These are phyloP conservation scores for Lordiphosa stackelbergi DNA, from an alignment of 1,140 invertebrate genomes.

Conservation along the genomic window DNA sequence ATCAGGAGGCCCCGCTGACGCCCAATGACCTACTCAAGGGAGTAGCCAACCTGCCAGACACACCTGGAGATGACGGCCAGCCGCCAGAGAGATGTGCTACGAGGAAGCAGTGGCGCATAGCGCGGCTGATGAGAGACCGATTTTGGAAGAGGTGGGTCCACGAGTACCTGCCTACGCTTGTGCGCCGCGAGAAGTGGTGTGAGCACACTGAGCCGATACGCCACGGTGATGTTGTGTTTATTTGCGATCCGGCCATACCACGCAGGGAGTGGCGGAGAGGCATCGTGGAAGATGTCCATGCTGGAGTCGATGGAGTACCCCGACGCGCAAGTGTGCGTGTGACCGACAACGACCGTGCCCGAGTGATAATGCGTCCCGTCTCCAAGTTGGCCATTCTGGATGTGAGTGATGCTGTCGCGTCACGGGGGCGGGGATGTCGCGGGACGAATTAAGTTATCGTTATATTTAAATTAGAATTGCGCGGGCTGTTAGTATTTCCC, in stretches of 20 bases:
- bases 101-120: slow-evolving; percentile 25
- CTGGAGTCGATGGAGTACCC: too few species aligned
- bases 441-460: too few species aligned
- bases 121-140: slow-evolving; percentile 8
- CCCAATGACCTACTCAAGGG: slow-evolving; percentile 5
- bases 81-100: not conserved
- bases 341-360: not conserved
- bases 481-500: too few species aligned
- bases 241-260: slow-evolving; percentile 5
- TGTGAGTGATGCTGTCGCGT: not conserved
- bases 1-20: slow-evolving; percentile 17
- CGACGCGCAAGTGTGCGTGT: slow-evolving; percentile 2
- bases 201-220: slow-evolving; percentile 2
- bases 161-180: slow-evolving; percentile 25
- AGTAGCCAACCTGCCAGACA: slow-evolving; percentile 1
- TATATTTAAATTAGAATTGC: too few species aligned
- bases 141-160: slow-evolving; percentile 26
- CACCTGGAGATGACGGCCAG: not conserved
- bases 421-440: too few species aligned
- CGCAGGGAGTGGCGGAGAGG: too few species aligned
- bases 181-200: slow-evolving; percentile 29
- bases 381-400: slow-evolving; percentile 4
- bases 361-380: not conserved
- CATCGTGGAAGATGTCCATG: not conserved
- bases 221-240: slow-evolving; percentile 3